Base-by-base conservation (phyloP, 2,113 vertebrate species). In the Mustela nigripes region DNA sequence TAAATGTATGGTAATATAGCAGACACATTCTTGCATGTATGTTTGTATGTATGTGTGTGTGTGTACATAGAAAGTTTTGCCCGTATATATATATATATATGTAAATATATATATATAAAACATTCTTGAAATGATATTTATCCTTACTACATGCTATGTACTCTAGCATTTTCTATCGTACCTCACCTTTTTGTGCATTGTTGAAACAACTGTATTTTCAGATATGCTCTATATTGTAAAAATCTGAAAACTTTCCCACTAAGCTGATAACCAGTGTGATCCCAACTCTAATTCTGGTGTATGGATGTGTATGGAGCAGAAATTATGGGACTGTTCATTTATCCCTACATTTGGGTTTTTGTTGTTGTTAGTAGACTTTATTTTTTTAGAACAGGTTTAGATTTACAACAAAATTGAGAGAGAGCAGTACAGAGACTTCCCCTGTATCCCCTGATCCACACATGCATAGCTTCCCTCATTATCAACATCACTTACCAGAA, bases 51-150 rank as follows among this genome's bases (percentile, higher is more conserved):
- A 36, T 86, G 8, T 85, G 8, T 85, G 11, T 83, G 11, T 94
- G 22, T 39, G 8, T 33, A 18, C 39, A 16, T 45, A 12, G 45
- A 89, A 89, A 50, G 8, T 33, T 89, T 22, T 90, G 58, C 65
- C 14, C 39, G 18, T 90, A 90, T 50, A 89, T 11, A 24, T 1
- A 83, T 31, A 33, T 60, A 80, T 88, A 97, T n/a, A 69, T 74
- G 48, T 62, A 93, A 87, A 83, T 76, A 67, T 39, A 58, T 67
- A 74, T 42, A 60, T 62, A 62, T 62, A 26, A 10, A 26, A 39
- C 16, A 7, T 50, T 85, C 45, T 76, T 88, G 22, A 93, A 94
- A 87, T 82, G 63, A 60, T 24, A 90, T 50, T 93, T 95, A 71
- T 82, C 60, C 39, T 69, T 82, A 82, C 42, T 82, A 69, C 67